Conservation (phyloP, 2,888 invertebrate genomes). For the Euplexia lucipara region DNA sequence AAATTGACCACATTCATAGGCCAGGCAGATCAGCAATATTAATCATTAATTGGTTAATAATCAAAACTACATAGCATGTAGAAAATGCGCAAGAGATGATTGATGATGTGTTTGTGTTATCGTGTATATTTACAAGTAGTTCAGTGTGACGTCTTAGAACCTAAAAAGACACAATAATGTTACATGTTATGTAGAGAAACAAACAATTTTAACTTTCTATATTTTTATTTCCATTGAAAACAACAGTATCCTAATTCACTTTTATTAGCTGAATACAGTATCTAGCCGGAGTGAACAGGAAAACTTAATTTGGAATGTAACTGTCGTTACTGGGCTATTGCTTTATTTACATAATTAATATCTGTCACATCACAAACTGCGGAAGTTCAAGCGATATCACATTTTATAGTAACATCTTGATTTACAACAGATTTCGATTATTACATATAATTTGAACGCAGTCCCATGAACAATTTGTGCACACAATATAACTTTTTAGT, state of each 20-base stretch:
- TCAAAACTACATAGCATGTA: too few relatives aligned
- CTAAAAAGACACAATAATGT: too few relatives aligned
- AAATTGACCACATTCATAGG: too few relatives aligned
- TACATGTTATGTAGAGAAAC: slow-evolving; percentile 70
- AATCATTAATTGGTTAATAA: too few relatives aligned
- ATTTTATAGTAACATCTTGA: slow-evolving; percentile 59
- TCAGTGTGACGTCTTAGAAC: too few relatives aligned
- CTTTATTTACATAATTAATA: slow-evolving; percentile 78
- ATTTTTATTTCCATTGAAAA: slow-evolving; percentile 88
- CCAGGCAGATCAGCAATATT: too few relatives aligned
- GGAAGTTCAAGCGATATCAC: slow-evolving; percentile 67
- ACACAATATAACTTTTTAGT: slow-evolving; percentile 65
- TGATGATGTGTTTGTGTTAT: too few relatives aligned
- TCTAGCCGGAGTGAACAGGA: slow-evolving; percentile 75
- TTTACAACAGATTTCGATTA: slow-evolving; percentile 64
- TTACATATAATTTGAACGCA: slow-evolving; percentile 70
- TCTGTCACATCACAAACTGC: slow-evolving; percentile 68
- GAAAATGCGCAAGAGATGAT: too few relatives aligned
- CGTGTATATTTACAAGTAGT: too few relatives aligned
- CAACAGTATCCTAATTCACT: slow-evolving; percentile 86
- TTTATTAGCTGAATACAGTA: slow-evolving; percentile 73
- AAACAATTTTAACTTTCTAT: slow-evolving; percentile 79
- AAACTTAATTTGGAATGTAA: slow-evolving; percentile 86
- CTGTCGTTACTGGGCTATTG: slow-evolving; percentile 79
- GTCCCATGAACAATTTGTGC: slow-evolving; percentile 78